Conservation (phyloP, 2,113 vertebrate genomes). For the Corythaixoides concolor region DNA sequence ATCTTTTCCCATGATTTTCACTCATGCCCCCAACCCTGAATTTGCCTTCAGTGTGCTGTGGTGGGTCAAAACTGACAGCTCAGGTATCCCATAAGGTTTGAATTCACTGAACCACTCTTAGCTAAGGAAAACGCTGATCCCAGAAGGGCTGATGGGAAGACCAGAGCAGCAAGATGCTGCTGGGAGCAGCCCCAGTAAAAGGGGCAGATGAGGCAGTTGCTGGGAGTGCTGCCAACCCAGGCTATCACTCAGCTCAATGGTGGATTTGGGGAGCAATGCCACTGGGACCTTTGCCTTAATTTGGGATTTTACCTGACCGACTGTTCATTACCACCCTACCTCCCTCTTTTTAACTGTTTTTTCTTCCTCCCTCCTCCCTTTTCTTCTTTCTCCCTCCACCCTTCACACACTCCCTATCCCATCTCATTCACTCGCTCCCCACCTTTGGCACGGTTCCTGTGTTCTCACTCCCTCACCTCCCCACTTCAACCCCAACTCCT, state of each 20-base stretch:
- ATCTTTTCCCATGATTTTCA: background rate
- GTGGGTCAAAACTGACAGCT: background rate
- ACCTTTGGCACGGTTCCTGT: background rate
- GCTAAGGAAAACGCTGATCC: background rate
- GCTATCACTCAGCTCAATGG: background rate
- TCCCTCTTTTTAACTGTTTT: conserved; percentile 57
- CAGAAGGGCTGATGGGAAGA: background rate
- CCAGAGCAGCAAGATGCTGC: background rate
- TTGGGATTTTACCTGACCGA: conserved; percentile 33
- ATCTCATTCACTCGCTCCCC: background rate
- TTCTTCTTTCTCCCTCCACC: conserved; percentile 9
- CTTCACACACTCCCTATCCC: background rate
- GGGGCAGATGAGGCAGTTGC: background rate
- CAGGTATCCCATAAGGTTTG: accelerated
- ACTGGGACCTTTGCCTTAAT: background rate
- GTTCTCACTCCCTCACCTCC: background rate
- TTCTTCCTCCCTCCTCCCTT: conserved; percentile 17
- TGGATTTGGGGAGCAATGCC: background rate
- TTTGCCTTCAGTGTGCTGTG: background rate
- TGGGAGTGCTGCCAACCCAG: background rate
- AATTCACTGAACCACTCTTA: background rate
- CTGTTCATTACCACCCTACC: conserved; percentile 24
- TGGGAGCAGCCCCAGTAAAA: background rate
- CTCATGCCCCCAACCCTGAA: background rate
- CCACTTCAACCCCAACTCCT: background rate